phyloP scores from a whole-genome alignment of 2,888 invertebrate genomes.

The Drosophila quinaria region DNA sequence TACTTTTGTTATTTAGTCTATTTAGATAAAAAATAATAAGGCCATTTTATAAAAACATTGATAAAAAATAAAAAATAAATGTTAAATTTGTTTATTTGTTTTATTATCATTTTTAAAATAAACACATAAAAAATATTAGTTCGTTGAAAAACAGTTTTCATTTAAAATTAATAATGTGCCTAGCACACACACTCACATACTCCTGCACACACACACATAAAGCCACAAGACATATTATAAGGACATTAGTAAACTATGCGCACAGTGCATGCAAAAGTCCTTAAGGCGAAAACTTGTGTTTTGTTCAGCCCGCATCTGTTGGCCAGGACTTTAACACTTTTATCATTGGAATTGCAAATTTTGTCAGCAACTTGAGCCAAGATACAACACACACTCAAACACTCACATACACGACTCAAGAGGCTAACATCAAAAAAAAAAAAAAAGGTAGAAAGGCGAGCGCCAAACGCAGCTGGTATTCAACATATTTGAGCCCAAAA shows the following conservation, averaged over 20 bases:
- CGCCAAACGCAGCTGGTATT: conserved; percentile 56
- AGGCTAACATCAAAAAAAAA: conserved; percentile 43
- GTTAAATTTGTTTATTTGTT: too few relatives aligned
- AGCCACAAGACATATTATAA: conserved; percentile 36
- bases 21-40: too few relatives aligned
- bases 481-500: conserved; percentile 69
- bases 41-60: too few relatives aligned
- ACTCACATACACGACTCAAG: conserved; percentile 10
- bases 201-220: not conserved
- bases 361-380: conserved; percentile 46
- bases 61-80: too few relatives aligned
- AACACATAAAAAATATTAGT: too few relatives aligned
- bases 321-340: conserved; percentile 67
- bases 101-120: too few relatives aligned
- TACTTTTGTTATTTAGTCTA: too few relatives aligned
- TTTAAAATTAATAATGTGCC: too few relatives aligned
- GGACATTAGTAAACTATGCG: conserved; percentile 30
- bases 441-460: conserved; percentile 42
- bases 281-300: conserved; percentile 10
- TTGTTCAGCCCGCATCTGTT: conserved; percentile 30
- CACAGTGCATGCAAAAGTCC: conserved; percentile 29
- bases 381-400: conserved; percentile 24
- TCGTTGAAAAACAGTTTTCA: too few relatives aligned
- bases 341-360: conserved; percentile 75
- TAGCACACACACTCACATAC: too few relatives aligned